Conservation (phyloP, 2,888 invertebrate species). For the Hydrotaea cyrtoneurina region DNA sequence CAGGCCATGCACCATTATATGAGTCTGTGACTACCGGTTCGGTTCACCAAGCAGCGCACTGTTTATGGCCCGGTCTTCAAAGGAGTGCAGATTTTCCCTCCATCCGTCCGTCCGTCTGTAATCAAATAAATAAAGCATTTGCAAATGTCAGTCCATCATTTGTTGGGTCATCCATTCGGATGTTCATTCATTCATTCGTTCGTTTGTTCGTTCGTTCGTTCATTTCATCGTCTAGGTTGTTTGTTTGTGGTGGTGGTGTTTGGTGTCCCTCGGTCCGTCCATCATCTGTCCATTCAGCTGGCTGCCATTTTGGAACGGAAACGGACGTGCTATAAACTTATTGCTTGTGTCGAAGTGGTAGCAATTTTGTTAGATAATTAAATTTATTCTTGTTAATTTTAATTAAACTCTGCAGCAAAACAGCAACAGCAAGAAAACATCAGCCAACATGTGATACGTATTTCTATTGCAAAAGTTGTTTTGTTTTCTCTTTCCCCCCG, state of each 20-base stretch:
- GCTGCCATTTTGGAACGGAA: conserved; percentile 58
- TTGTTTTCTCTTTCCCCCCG: too few species aligned
- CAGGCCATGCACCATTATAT: neutral
- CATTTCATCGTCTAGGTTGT: too few species aligned
- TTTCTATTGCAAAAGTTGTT: neutral
- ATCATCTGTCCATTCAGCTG: neutral
- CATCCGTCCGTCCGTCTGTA: conserved; percentile 36
- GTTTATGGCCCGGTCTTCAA: neutral
- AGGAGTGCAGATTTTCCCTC: neutral
- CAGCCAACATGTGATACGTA: neutral
- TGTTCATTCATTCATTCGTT: conserved; percentile 1
- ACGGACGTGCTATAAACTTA: conserved; percentile 62
- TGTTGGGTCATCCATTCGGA: conserved; percentile 4
- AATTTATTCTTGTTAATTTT: conserved; percentile 58
- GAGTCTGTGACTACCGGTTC: conserved; percentile 52
- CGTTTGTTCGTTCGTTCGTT: too few species aligned
- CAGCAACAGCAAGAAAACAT: neutral
- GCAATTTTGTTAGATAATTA: conserved; percentile 53
- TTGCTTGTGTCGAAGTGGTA: conserved; percentile 27
- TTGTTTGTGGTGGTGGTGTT: too few species aligned
- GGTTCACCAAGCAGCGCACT: conserved; percentile 44
- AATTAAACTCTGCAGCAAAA: conserved; percentile 34
- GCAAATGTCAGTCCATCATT: conserved; percentile 48
- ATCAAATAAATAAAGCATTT: conserved; percentile 64
- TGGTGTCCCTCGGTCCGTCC: too few species aligned